Conservation (phyloP, 1,140 invertebrate species). For the Atta cephalotes region DNA sequence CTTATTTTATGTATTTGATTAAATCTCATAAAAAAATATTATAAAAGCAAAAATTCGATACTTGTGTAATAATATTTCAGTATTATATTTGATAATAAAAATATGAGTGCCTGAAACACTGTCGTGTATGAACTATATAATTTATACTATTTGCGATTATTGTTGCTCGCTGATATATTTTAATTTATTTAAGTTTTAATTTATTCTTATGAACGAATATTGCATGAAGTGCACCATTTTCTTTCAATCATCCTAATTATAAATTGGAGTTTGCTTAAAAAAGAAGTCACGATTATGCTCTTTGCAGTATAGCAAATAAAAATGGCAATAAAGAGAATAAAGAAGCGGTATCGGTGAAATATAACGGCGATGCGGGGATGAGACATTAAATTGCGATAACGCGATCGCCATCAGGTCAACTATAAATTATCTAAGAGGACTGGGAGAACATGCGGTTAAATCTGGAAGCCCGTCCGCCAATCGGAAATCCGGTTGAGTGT, state of each 20-base stretch:
- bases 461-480: slow-evolving; percentile 45
- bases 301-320: slow-evolving; percentile 25
- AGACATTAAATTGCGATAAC: slow-evolving; percentile 76
- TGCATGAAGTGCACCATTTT: not conserved
- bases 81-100: not conserved
- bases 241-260: not conserved
- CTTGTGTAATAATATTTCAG: not conserved
- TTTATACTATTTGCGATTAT: slow-evolving; percentile 15
- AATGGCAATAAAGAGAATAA: not conserved
- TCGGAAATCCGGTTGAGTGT: slow-evolving; percentile 71
- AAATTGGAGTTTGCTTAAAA: not conserved
- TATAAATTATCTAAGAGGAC: slow-evolving; percentile 69
- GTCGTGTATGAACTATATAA: not conserved
- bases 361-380: slow-evolving; percentile 10
- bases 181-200: slow-evolving; percentile 6
- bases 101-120: not conserved
- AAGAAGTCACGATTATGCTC: not conserved
- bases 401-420: slow-evolving; percentile 60
- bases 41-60: not conserved
- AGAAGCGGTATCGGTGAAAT: not conserved
- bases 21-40: not conserved
- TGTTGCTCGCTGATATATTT: not conserved
- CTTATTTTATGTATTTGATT: not conserved
- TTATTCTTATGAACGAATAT: slow-evolving; percentile 7
- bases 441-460: slow-evolving; percentile 50